Conservation (phyloP, 2,113 vertebrate species). For the Mormyrus iriodes region DNA sequence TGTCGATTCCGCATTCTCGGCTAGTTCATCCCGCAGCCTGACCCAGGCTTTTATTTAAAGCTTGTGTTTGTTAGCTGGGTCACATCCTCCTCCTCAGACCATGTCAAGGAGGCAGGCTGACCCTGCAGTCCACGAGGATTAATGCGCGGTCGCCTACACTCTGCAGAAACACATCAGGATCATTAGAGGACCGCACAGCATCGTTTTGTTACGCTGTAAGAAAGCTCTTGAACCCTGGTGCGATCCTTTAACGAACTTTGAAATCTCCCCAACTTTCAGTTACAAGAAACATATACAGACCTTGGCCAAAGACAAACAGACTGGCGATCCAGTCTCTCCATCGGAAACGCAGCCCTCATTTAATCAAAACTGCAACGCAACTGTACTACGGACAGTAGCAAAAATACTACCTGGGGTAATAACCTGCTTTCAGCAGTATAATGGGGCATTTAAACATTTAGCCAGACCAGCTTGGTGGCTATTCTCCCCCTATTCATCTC, state of each 20-base stretch:
- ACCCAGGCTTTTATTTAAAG: neutral
- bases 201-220: neutral
- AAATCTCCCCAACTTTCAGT: conserved; percentile 28
- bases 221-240: conserved; percentile 21
- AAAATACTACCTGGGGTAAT: neutral
- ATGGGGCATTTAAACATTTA: neutral
- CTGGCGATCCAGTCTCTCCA: conserved; percentile 25
- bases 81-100: neutral
- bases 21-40: neutral
- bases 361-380: neutral
- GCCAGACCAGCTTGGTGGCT: neutral
- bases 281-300: conserved; percentile 27
- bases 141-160: neutral
- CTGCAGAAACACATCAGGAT: neutral
- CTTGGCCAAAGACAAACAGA: conserved; percentile 30
- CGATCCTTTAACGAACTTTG: conserved; percentile 26
- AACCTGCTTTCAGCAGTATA: neutral
- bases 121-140: neutral
- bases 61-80: neutral
- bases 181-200: neutral
- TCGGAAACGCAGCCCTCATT: neutral
- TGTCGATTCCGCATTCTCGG: neutral
- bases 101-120: neutral
- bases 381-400: too few species aligned
- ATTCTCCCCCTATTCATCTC: neutral